These are phyloP conservation scores for Elysia chlorotica DNA, from an alignment of 1,140 invertebrate species.

Conservation along the genomic window DNA sequence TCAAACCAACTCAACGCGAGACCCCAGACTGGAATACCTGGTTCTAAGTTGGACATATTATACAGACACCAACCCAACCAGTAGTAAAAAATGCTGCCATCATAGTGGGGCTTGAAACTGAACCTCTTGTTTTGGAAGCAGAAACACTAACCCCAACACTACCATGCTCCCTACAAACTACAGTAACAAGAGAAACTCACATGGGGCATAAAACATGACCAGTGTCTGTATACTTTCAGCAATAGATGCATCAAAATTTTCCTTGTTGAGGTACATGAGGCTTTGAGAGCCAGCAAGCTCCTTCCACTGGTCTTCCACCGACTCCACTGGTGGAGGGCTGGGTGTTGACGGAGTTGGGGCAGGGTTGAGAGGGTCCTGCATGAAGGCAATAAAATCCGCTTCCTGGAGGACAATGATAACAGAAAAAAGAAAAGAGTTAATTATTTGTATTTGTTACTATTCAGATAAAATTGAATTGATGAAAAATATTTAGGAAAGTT, in stretches of 20 bases:
- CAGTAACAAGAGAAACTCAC: constrained; percentile 36
- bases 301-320: constrained; percentile 62
- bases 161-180: not conserved
- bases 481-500: too few species aligned
- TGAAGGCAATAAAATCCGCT: constrained; percentile 71
- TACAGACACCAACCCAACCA: too few species aligned
- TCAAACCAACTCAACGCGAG: too few species aligned
- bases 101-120: not conserved
- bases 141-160: too few species aligned
- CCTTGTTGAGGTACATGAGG: constrained; percentile 65
- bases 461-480: too few species aligned
- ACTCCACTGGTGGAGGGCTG: constrained; percentile 44
- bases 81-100: not conserved
- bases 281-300: constrained; percentile 60
- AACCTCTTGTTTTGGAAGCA: not conserved
- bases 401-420: constrained; percentile 60
- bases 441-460: too few species aligned
- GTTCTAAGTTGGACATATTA: constrained; percentile 59
- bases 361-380: constrained; percentile 69
- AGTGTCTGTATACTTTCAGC: constrained; percentile 49
- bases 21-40: not conserved
- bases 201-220: constrained; percentile 61
- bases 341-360: constrained; percentile 48
- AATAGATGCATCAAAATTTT: constrained; percentile 65
- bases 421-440: not conserved